A percentile compares a stretch with the other conserved stretches of the same genome.
These are phyloP conservation scores for Lasius platythorax DNA, from an alignment of 2,888 invertebrate species.

Conservation along the genomic window DNA sequence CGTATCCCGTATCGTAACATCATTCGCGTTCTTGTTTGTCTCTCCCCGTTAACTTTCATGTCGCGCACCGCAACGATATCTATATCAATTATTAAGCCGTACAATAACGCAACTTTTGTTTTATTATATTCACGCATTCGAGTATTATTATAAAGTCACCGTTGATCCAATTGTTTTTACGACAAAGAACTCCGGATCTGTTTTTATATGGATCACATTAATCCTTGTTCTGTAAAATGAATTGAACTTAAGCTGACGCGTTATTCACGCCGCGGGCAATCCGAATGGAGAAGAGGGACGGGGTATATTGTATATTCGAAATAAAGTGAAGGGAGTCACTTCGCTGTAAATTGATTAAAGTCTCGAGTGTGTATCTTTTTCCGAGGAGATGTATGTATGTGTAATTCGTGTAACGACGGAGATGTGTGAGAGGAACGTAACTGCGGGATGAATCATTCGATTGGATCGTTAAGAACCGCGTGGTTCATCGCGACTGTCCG, in stretches of 20 bases:
- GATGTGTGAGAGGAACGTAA: background rate
- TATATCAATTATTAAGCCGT: too few species aligned
- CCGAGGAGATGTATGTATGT: background rate
- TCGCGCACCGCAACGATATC: background rate
- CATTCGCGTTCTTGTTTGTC: background rate
- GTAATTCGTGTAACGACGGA: background rate
- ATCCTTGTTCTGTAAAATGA: constrained; percentile 34
- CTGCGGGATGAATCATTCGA: constrained; percentile 25
- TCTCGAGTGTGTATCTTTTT: background rate
- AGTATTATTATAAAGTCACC: background rate
- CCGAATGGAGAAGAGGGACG: constrained; percentile 3
- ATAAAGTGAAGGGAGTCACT: background rate
- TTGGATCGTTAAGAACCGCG: constrained; percentile 28
- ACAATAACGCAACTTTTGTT: background rate
- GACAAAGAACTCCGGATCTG: constrained; percentile 5
- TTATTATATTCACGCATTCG: background rate
- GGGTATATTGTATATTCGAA: background rate
- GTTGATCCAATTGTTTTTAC: constrained; percentile 16
- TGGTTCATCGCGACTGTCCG: constrained; percentile 41
- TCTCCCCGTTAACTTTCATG: background rate
- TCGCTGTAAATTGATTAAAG: background rate
- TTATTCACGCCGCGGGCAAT: constrained; percentile 16
- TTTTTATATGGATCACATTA: constrained; percentile 1
- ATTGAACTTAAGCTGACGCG: constrained; percentile 29
- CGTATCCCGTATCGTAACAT: background rate